Conservation (phyloP, 2,888 invertebrate species). For the Acleris holmiana region DNA sequence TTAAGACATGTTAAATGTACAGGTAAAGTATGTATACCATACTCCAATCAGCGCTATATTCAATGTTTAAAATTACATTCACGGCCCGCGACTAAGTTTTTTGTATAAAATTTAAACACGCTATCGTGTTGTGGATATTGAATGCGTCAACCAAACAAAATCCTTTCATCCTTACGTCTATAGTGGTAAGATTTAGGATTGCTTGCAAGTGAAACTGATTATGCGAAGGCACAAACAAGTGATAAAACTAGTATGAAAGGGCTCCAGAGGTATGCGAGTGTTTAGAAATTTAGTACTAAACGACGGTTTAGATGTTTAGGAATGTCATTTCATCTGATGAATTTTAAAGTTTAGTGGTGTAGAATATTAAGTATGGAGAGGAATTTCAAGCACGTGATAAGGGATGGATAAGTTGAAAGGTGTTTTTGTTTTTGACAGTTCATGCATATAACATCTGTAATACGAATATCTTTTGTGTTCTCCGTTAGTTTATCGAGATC, state of each 20-base stretch:
- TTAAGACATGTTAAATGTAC: neutral
- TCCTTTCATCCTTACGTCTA: neutral
- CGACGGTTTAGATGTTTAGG: conserved; percentile 31
- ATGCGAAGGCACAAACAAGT: conserved; percentile 35
- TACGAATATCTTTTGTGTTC: too few relatives aligned
- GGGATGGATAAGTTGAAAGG: neutral
- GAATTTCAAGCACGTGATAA: conserved; percentile 16
- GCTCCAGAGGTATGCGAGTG: conserved; percentile 30
- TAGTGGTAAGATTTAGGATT: conserved; percentile 6
- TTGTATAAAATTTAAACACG: too few relatives aligned
- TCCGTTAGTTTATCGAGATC: too few relatives aligned
- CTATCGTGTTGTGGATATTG: too few relatives aligned
- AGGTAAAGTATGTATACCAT: conserved; percentile 15
- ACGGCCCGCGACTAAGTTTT: too few relatives aligned
- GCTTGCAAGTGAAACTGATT: conserved; percentile 23
- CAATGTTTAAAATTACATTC: too few relatives aligned
- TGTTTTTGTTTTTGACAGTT: too few relatives aligned
- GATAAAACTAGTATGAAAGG: conserved; percentile 32
- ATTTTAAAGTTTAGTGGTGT: conserved; percentile 30
- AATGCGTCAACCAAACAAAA: too few relatives aligned
- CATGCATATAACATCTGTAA: too few relatives aligned
- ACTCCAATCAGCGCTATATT: conserved; percentile 9
- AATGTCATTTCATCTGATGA: conserved; percentile 34
- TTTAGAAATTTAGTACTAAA: conserved; percentile 30
- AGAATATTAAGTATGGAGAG: conserved; percentile 28